Percentiles rank a stretch among this genome's conserved stretches.
phyloP scores from a whole-genome alignment of 2,797 vertebrate species.

The Lagocephalus sceleratus region DNA sequence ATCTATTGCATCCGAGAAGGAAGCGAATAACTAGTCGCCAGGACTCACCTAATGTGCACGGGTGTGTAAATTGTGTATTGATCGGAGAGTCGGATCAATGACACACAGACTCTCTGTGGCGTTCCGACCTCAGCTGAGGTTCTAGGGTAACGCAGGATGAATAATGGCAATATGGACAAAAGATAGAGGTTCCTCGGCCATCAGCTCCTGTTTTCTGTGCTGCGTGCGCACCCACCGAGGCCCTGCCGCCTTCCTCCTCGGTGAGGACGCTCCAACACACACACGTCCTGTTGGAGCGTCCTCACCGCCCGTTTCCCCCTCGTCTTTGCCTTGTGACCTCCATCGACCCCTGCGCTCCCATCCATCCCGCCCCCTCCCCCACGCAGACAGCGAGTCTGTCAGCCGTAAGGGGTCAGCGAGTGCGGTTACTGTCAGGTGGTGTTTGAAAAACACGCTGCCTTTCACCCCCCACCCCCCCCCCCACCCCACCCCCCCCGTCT shows the following conservation, averaged over 20 bases:
- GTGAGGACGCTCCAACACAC: too few relatives aligned
- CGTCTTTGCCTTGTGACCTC: slow-evolving; percentile 50
- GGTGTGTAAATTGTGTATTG: too few relatives aligned
- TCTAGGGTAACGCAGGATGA: too few relatives aligned
- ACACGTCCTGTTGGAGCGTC: slow-evolving; percentile 25
- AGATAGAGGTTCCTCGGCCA: neutral
- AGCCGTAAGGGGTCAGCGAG: slow-evolving; percentile 43
- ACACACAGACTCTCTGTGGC: too few relatives aligned
- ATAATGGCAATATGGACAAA: neutral
- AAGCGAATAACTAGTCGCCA: too few relatives aligned
- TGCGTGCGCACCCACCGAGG: neutral
- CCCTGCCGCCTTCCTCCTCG: neutral
- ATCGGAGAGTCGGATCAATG: too few relatives aligned
- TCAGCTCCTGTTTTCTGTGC: neutral
- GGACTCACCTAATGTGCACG: too few relatives aligned
- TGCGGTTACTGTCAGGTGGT: slow-evolving; percentile 51
- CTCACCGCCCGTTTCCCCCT: slow-evolving; percentile 29
- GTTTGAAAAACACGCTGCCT: slow-evolving; percentile 26
- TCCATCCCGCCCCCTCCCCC: slow-evolving; percentile 51
- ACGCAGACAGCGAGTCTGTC: slow-evolving; percentile 42
- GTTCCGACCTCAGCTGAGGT: too few relatives aligned
- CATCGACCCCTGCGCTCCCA: slow-evolving; percentile 38
- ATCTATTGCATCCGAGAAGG: too few relatives aligned
- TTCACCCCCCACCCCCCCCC: neutral
- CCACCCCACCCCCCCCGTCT: neutral